Conservation (phyloP, 2,888 invertebrate genomes). For the Hydrotaea diabolus region DNA sequence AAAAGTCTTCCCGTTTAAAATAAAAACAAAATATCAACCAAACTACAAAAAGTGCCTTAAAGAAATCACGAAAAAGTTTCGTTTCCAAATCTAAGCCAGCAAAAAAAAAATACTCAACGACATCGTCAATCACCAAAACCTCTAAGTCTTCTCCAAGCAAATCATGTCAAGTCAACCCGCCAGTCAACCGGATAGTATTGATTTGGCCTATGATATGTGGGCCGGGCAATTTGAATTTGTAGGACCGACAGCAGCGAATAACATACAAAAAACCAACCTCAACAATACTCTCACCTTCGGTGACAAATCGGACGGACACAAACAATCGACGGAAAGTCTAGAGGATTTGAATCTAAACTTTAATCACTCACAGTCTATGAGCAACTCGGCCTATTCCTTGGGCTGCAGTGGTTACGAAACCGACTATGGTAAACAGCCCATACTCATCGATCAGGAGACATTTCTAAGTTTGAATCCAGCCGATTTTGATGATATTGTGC, state of each 20-base stretch:
- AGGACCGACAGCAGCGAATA: conserved; percentile 80
- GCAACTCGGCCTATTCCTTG: conserved; percentile 73
- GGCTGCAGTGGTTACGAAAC: conserved; percentile 70
- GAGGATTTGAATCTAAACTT: conserved; percentile 79
- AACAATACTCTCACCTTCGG: conserved; percentile 73
- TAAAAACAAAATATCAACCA: background rate
- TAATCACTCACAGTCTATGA: conserved; percentile 72
- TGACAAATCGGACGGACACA: conserved; percentile 75
- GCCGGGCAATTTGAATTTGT: conserved; percentile 93
- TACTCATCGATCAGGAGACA: conserved; percentile 80
- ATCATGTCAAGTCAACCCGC: conserved; percentile 80
- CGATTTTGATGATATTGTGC: conserved; percentile 80
- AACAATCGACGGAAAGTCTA: conserved; percentile 77
- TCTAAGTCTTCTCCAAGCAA: conserved; percentile 53
- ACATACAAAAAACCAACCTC: conserved; percentile 67
- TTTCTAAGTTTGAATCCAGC: conserved; percentile 80
- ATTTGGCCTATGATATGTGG: conserved; percentile 93
- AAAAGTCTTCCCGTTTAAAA: conserved; percentile 54
- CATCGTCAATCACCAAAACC: conserved; percentile 25
- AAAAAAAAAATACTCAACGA: conserved; percentile 14
- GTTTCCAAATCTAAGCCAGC: background rate
- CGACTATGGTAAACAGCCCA: conserved; percentile 76
- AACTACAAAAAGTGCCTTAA: conserved; percentile 55
- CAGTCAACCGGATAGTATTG: conserved; percentile 83
- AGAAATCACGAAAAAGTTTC: conserved; percentile 46